Evolutionary conservation across 2,113 vertebrate species (phyloP).

Genomic region (Polypterus bichir): DNA sequence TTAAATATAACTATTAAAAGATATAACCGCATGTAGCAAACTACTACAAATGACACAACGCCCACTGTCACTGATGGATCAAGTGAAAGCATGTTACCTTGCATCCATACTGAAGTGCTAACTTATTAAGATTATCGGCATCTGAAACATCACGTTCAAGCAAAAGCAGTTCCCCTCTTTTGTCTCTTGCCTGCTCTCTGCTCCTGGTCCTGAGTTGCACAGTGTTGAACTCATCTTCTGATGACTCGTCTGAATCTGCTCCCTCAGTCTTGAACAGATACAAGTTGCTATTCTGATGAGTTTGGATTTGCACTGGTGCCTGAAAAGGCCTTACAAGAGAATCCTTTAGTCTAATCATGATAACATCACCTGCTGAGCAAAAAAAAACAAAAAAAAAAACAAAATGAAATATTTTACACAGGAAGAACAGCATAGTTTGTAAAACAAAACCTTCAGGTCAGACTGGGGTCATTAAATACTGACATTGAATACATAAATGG

Average conservation of each 20-base stretch:
- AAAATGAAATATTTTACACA: too few species aligned
- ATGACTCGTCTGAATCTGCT: conserved; percentile 40
- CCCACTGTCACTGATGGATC: too few species aligned
- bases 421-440: too few species aligned
- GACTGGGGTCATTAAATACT: too few species aligned
- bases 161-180: conserved; percentile 42
- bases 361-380: conserved; percentile 15
- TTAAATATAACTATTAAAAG: too few species aligned
- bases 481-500: too few species aligned
- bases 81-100: conserved; percentile 49
- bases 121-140: conserved; percentile 77
- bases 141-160: conserved; percentile 59
- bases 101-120: conserved; percentile 87
- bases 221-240: conserved; percentile 61
- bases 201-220: conserved; percentile 49
- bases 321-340: conserved; percentile 54
- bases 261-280: conserved; percentile 53
- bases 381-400: neutral
- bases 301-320: conserved; percentile 63
- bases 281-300: conserved; percentile 61
- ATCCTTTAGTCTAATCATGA: conserved; percentile 63
- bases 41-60: too few species aligned
- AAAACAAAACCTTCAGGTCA: too few species aligned
- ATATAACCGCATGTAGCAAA: too few species aligned
- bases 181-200: conserved; percentile 35